Evolutionary conservation across 2,888 invertebrate species (phyloP).

Genomic region (Urechis unicinctus): DNA sequence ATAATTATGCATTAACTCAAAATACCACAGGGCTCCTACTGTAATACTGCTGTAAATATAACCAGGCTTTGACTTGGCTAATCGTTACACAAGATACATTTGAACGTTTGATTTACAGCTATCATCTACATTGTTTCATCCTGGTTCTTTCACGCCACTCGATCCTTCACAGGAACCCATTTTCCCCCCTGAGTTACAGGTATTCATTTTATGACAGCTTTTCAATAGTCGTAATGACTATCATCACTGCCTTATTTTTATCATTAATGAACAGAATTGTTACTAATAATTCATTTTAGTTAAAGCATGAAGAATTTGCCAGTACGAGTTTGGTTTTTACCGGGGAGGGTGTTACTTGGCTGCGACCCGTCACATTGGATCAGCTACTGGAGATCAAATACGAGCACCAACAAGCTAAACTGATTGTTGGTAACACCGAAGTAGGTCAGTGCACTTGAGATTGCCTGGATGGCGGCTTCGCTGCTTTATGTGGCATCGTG

Average conservation of each 20-base stretch:
- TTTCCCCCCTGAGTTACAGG: constrained; percentile 81
- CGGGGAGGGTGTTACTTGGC: constrained; percentile 66
- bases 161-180: constrained; percentile 82
- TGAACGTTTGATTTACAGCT: no score
- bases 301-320: constrained; percentile 54
- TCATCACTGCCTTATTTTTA: constrained; percentile 55
- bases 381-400: constrained; percentile 65
- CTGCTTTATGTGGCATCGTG: no score
- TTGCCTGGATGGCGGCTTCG: no score
- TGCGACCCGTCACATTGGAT: constrained; percentile 63
- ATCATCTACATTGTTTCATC: no score
- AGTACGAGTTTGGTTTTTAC: constrained; percentile 59
- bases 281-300: constrained; percentile 17
- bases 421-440: constrained; percentile 87
- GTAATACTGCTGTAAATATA: no score
- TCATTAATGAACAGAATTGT: constrained; percentile 50
- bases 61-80: no score
- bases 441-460: constrained; percentile 62
- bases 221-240: no score
- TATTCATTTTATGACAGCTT: no score
- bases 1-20: no score
- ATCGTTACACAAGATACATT: no score
- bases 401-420: constrained; percentile 15
- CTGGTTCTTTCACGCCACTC: background rate
- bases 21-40: no score